phyloP scores from a whole-genome alignment of 2,113 vertebrate species.

The Pseudopodoces humilis region DNA sequence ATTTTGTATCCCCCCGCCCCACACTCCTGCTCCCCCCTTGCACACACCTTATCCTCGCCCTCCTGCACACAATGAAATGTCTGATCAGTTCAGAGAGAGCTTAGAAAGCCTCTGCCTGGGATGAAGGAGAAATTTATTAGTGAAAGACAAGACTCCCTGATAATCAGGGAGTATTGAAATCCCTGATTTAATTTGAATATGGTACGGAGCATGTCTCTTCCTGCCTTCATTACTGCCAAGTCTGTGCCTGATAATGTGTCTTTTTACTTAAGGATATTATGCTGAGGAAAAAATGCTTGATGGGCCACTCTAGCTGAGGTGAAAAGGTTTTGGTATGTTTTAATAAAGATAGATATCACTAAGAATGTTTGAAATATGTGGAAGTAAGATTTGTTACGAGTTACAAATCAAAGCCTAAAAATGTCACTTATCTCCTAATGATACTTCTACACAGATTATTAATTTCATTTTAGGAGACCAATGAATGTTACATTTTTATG shows the following conservation, averaged over 20 bases:
- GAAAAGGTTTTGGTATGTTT: conserved; percentile 74
- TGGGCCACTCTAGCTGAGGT: conserved; percentile 67
- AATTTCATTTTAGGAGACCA: conserved; percentile 85
- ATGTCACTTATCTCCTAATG: conserved; percentile 85
- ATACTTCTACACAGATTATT: conserved; percentile 86
- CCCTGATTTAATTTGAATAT: conserved; percentile 82
- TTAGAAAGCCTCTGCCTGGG: conserved; percentile 50
- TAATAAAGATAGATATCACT: conserved; percentile 81
- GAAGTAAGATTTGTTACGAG: conserved; percentile 79
- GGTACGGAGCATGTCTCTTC: conserved; percentile 68
- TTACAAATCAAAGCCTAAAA: conserved; percentile 84
- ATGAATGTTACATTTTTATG: conserved; percentile 86
- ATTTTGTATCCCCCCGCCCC: neutral
- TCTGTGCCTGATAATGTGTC: conserved; percentile 68
- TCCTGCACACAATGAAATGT: conserved; percentile 59
- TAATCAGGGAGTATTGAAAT: conserved; percentile 80
- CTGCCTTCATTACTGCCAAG: conserved; percentile 74
- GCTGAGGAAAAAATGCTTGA: conserved; percentile 61
- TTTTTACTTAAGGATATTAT: conserved; percentile 73
- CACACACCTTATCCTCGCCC: conserved; percentile 21
- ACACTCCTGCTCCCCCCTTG: neutral
- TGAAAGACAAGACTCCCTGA: conserved; percentile 77
- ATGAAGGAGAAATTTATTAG: conserved; percentile 78
- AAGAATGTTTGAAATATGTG: conserved; percentile 76
- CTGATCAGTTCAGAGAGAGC: conserved; percentile 53